These are phyloP conservation scores for Anguilla japonica DNA, from an alignment of 2,113 vertebrate genomes.

Conservation along the genomic window DNA sequence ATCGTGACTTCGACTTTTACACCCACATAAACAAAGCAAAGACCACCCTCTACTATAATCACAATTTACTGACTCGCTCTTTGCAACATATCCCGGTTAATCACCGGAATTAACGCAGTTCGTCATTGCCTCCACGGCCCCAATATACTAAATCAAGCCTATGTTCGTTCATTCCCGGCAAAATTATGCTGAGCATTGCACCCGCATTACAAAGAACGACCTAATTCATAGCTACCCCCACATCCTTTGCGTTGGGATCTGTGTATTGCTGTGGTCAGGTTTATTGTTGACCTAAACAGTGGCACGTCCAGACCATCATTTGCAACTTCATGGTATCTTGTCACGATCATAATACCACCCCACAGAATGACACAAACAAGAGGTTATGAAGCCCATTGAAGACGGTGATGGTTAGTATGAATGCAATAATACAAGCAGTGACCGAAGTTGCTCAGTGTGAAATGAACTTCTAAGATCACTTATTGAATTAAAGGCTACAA, in stretches of 20 bases:
- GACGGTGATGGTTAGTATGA: neutral
- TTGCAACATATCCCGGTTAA: neutral
- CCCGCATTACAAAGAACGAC: conserved; percentile 2
- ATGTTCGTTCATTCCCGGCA: neutral
- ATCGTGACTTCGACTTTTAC: conserved; percentile 19
- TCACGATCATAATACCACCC: neutral
- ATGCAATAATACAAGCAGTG: neutral
- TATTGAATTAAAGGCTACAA: neutral
- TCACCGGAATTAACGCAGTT: neutral
- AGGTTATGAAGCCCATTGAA: neutral
- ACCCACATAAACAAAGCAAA: conserved; percentile 11
- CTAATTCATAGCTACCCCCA: neutral
- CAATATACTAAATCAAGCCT: conserved; percentile 23
- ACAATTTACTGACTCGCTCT: neutral
- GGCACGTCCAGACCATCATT: neutral
- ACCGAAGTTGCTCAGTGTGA: neutral
- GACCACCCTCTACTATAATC: conserved; percentile 1
- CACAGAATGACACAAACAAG: neutral
- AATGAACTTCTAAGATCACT: neutral
- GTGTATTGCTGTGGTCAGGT: neutral
- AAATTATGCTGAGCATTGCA: conserved; percentile 16
- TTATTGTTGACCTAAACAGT: neutral
- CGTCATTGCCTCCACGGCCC: neutral
- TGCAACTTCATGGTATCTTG: neutral
- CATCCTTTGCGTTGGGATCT: neutral